Evolutionary conservation across 2,888 invertebrate species (phyloP), one percentile per base, ranked within the genome.

Genomic region (Oscheius sp.): DNA sequence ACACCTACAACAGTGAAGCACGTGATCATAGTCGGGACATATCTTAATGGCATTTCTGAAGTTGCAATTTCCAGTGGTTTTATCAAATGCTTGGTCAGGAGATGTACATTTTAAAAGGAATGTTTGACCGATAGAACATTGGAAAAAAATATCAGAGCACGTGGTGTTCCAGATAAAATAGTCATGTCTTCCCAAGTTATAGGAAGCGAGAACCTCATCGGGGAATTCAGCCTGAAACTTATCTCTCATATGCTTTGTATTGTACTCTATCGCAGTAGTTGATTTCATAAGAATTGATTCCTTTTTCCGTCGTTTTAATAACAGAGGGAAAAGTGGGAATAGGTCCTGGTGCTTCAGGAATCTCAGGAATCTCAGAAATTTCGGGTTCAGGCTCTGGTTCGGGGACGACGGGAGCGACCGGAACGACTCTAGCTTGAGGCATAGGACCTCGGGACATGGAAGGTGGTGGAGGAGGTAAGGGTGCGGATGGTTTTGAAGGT

Each of bases 1-100:
- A 5, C n/a, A 82, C 84, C 75, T 38, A 84, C 83, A 78, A 78
- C 85, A 85, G 65, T 84, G 82, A 67, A 81, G 72, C 41, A 85
- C 78, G 61, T 83, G 82, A 69, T 85, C 84, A 70, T 84, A 85
- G 49, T 85, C 83, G 8, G 84, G 83, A 67, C 85, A 85, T 47
- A 78, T 69, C 54, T 77, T 77, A 4, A 84, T 78, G 20, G 81
- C 80, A 49, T 79, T 77, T 50, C 73, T 73, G 71, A 78, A 82
- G 50, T 85, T 85, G 71, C 85, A 85, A 47, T 79, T 83, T 30
- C 72, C 72, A 0, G 82, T 85, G 12, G 73, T 71, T 20, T 74
- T 71, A 36, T 85, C 85, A 67, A 82, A 85, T 2, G 84, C 82
- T 67, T 85, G 79, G 17, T 79, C 77, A 9, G 70, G 73, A 2